Evolutionary conservation across 2,113 vertebrate genomes (phyloP).

Genomic region (Hemichromis elongatus): DNA sequence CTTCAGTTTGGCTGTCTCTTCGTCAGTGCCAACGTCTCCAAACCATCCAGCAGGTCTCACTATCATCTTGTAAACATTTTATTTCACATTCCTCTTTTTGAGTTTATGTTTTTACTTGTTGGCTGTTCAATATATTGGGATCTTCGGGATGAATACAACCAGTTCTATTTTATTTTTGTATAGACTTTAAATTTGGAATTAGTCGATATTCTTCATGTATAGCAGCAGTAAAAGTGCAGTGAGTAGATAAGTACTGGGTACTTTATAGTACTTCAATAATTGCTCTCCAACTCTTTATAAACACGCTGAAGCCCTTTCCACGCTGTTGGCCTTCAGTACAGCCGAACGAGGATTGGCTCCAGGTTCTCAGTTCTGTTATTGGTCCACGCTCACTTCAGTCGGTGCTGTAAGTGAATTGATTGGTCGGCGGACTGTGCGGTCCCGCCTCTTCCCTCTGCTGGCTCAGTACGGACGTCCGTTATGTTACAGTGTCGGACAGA

Average conservation of each 20-base stretch:
- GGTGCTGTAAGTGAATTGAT: not conserved
- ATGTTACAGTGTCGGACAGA: conserved; percentile 45
- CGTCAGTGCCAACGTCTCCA: not conserved
- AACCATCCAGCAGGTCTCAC: not conserved
- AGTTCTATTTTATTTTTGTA: not conserved
- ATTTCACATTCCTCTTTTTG: not conserved
- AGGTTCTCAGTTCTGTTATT: not conserved
- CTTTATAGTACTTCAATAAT: not conserved
- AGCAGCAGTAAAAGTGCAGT: not conserved
- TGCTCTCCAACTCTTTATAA: not conserved
- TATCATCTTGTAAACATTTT: not conserved
- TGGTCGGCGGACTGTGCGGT: not conserved
- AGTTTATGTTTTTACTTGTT: not conserved
- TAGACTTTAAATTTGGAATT: not conserved
- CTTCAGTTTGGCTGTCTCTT: not conserved
- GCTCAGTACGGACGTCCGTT: conserved; percentile 62
- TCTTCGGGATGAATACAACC: not conserved
- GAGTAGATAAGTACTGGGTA: not conserved
- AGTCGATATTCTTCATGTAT: not conserved
- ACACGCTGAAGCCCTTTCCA: not conserved
- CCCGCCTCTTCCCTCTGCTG: conserved; percentile 30
- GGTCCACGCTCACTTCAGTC: conserved; percentile 17
- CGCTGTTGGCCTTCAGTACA: not conserved
- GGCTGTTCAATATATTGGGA: no score
- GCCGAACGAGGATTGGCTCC: not conserved